Percentiles rank a stretch among this genome's conserved stretches.
Conservation (phyloP, 2,113 vertebrate species). For the Zootoca vivipara region DNA sequence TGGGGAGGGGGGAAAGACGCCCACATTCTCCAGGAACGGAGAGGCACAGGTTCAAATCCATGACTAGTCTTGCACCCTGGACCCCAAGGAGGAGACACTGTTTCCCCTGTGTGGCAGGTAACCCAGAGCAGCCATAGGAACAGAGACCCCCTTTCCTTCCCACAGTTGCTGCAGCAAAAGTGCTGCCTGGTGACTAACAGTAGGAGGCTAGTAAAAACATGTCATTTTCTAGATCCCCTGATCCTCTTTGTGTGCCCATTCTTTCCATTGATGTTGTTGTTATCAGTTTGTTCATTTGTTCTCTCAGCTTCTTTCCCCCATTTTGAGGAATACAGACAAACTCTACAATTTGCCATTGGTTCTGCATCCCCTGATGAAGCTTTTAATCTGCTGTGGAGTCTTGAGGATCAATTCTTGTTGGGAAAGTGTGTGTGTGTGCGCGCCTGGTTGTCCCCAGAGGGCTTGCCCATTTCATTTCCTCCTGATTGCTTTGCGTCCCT, state of each 20-base stretch:
- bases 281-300: not conserved
- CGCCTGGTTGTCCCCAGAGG: not conserved
- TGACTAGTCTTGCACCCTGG: not conserved
- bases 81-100: no score
- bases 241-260: not conserved
- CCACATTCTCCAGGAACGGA: not conserved
- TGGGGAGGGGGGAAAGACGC: not conserved
- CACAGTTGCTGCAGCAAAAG: not conserved
- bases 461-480: conserved; percentile 8
- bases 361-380: not conserved
- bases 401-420: not conserved
- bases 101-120: no score
- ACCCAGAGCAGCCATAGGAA: no score
- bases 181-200: not conserved
- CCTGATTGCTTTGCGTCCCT: conserved; percentile 34
- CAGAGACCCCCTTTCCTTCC: not conserved
- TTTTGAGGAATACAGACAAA: not conserved
- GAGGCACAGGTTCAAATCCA: not conserved
- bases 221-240: no score
- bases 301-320: not conserved
- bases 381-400: not conserved
- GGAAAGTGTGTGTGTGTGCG: not conserved
- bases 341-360: not conserved
- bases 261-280: not conserved
- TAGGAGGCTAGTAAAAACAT: not conserved